These are phyloP conservation scores for Bujurquina vittata DNA, from an alignment of 2,113 vertebrate genomes.

Conservation along the genomic window DNA sequence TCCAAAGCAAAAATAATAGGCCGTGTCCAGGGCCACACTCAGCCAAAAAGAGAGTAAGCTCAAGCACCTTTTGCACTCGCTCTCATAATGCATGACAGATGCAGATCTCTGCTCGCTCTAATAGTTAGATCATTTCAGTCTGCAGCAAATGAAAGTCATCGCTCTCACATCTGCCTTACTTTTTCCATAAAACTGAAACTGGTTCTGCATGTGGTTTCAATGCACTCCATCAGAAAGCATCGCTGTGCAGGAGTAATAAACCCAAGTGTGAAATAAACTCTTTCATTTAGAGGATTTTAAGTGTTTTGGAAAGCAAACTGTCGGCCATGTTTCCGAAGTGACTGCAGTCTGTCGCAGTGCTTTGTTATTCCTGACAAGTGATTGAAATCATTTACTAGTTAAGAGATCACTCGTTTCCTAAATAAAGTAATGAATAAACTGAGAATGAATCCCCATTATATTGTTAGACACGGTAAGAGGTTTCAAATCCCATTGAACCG, in stretches of 20 bases:
- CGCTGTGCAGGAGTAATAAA: conserved; percentile 42
- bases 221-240: conserved; percentile 48
- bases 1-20: background rate
- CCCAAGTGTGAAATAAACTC: conserved; percentile 26
- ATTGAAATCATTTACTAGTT: background rate
- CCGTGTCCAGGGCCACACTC: background rate
- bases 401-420: background rate
- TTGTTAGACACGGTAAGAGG: conserved; percentile 2
- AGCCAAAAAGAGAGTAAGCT: conserved; percentile 1
- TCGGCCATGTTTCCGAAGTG: background rate
- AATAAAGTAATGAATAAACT: background rate
- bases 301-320: conserved; percentile 15
- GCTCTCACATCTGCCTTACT: conserved; percentile 46
- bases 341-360: background rate
- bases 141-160: conserved; percentile 58
- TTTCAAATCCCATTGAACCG: conserved; percentile 26
- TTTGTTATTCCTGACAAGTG: conserved; percentile 1
- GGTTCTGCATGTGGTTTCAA: conserved; percentile 71
- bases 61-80: conserved; percentile 55
- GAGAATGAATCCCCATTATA: background rate
- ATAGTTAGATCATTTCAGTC: conserved; percentile 56
- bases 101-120: conserved; percentile 53
- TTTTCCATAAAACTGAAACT: conserved; percentile 28
- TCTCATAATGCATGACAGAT: conserved; percentile 75
- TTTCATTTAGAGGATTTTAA: conserved; percentile 28